Percentiles rank a stretch among this genome's conserved stretches.
Evolutionary conservation across 2,888 invertebrate species (phyloP).

Genomic region (Thymelicus acteon): DNA sequence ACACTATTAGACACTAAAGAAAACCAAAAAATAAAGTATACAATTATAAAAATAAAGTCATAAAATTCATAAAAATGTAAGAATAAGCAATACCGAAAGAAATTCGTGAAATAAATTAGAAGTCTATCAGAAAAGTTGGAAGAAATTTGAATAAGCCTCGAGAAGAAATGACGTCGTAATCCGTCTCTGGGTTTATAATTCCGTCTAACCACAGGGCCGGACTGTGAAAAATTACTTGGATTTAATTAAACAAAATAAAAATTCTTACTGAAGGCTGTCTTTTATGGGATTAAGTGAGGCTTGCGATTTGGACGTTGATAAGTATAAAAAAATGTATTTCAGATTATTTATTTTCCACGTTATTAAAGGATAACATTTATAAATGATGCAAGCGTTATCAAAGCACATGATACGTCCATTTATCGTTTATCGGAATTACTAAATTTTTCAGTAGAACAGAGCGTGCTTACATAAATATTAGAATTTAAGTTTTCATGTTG

Average conservation of each 20-base stretch:
- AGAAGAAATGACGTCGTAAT: constrained; percentile 63
- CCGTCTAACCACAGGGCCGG: constrained; percentile 43
- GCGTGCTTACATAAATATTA: too few species aligned
- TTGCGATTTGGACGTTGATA: constrained; percentile 28
- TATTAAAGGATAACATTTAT: too few species aligned
- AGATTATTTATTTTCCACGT: background rate
- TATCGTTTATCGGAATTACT: too few species aligned
- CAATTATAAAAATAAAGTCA: background rate
- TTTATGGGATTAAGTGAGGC: constrained; percentile 24
- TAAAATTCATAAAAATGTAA: constrained; percentile 8
- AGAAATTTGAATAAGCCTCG: constrained; percentile 58
- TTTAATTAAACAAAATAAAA: constrained; percentile 65
- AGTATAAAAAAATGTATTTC: background rate
- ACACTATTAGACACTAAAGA: too few species aligned
- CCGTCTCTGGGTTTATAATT: constrained; percentile 59
- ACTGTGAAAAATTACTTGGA: constrained; percentile 60
- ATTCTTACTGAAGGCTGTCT: constrained; percentile 52
- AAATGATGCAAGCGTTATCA: too few species aligned
- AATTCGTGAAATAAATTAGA: constrained; percentile 27
- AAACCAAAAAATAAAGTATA: too few species aligned
- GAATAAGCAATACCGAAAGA: constrained; percentile 11
- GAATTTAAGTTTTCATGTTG: too few species aligned
- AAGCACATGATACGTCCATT: too few species aligned
- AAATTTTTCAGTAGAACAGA: too few species aligned
- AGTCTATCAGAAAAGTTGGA: constrained; percentile 29